phyloP scores from a whole-genome alignment of 2,797 vertebrate genomes.

The Ara ararauna region DNA sequence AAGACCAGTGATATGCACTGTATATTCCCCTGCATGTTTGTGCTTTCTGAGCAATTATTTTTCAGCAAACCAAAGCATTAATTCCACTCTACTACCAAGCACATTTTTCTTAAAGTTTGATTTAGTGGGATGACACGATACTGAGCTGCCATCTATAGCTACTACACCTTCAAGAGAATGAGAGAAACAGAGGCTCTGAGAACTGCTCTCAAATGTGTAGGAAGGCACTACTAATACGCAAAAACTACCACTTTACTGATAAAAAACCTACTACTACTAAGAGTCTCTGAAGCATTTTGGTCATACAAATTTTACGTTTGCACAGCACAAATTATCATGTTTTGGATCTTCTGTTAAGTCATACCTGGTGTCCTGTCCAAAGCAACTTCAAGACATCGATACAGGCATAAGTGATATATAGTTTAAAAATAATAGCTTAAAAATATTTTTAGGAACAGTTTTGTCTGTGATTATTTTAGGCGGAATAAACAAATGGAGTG shows the following conservation, averaged over 20 bases:
- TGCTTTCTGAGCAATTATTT: not conserved
- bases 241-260: not conserved
- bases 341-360: not conserved
- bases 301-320: not conserved
- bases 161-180: not conserved
- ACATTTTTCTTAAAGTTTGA: not conserved
- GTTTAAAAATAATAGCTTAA: not conserved
- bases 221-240: not conserved
- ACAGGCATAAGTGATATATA: not conserved
- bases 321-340: not conserved
- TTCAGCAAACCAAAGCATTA: not conserved
- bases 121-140: not conserved
- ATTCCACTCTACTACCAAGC: not conserved
- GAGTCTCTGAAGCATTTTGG: not conserved
- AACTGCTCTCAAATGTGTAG: not conserved
- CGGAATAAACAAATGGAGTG: not conserved
- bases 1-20: not conserved
- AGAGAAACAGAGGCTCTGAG: not conserved
- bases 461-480: not conserved
- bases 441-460: conserved; percentile 30
- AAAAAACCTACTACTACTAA: not conserved
- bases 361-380: not conserved
- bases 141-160: fast-evolving
- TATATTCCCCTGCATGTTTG: not conserved
- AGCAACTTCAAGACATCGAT: not conserved